Conservation (phyloP, 2,888 invertebrate genomes). For the Nomada lathburiana region DNA sequence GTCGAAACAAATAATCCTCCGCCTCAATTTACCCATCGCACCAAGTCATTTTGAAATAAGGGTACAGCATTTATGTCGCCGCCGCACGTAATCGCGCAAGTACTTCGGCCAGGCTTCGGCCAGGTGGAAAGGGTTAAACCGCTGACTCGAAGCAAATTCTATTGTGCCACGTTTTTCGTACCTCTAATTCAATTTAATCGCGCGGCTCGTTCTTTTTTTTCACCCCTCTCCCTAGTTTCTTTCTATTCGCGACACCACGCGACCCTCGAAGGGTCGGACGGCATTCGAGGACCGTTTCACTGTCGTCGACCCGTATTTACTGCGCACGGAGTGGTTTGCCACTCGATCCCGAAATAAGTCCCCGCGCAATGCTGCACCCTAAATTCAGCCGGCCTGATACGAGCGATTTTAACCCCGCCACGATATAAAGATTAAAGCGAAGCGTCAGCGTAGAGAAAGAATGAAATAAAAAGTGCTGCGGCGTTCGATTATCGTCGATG, state of each 20-base stretch:
- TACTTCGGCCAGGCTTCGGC: neutral
- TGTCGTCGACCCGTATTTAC: conserved; percentile 47
- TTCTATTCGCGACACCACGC: neutral
- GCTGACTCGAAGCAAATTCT: conserved; percentile 19
- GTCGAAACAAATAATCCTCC: too few species aligned
- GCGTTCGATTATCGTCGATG: conserved; percentile 38
- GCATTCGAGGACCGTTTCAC: conserved; percentile 50
- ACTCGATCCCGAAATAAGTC: conserved; percentile 71
- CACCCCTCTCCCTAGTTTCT: too few species aligned
- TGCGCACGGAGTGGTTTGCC: conserved; percentile 52
- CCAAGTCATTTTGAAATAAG: too few species aligned
- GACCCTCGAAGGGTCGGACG: conserved; percentile 17
- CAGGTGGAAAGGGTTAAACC: conserved; percentile 17
- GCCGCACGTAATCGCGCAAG: neutral
- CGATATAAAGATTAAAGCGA: conserved; percentile 68
- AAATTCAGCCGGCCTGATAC: conserved; percentile 45
- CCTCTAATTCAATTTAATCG: conserved; percentile 29
- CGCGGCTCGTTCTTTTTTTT: neutral
- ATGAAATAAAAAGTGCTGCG: conserved; percentile 25
- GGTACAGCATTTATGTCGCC: neutral
- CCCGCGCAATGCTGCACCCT: conserved; percentile 38
- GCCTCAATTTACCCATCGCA: too few species aligned
- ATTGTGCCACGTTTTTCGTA: conserved; percentile 16
- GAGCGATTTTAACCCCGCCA: conserved; percentile 38
- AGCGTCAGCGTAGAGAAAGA: neutral